phyloP scores from a whole-genome alignment of 2,797 vertebrate genomes.

The Lepidocolaptes lacrymiger region DNA sequence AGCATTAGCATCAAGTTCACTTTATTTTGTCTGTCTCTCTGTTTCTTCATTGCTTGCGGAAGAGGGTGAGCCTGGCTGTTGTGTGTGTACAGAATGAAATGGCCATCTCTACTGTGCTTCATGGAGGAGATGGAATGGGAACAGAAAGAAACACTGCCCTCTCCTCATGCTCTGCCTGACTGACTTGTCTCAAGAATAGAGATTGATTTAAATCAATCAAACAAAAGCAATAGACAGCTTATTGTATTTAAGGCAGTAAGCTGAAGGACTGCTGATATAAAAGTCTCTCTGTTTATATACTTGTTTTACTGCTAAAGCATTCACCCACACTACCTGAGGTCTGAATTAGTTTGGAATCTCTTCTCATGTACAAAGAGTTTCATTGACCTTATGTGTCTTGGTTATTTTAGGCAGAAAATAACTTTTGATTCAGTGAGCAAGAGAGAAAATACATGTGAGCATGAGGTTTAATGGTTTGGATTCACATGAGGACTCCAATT shows the following conservation, averaged over 20 bases:
- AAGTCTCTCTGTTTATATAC: neutral
- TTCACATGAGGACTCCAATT: neutral
- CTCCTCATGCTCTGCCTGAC: neutral
- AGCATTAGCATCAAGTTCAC: neutral
- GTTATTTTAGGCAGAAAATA: conserved; percentile 21
- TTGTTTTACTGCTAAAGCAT: neutral
- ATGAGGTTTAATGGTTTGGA: neutral
- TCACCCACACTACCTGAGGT: neutral
- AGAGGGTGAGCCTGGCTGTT: neutral
- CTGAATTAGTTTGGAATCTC: neutral
- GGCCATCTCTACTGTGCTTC: neutral
- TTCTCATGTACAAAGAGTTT: neutral
- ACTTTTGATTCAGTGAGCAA: neutral
- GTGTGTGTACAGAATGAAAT: fast-evolving
- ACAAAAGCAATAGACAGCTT: neutral
- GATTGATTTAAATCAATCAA: neutral
- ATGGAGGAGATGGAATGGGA: neutral
- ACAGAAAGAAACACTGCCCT: neutral
- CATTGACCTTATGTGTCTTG: neutral
- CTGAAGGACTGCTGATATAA: neutral
- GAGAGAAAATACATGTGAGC: neutral
- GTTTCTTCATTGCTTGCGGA: neutral
- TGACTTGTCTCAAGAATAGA: neutral
- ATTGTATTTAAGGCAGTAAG: neutral
- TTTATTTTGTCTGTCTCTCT: neutral